A percentile compares a stretch with the other conserved stretches of the same genome.
phyloP scores from a whole-genome alignment of 2,888 invertebrate species.

The Euplagia quadripunctaria region DNA sequence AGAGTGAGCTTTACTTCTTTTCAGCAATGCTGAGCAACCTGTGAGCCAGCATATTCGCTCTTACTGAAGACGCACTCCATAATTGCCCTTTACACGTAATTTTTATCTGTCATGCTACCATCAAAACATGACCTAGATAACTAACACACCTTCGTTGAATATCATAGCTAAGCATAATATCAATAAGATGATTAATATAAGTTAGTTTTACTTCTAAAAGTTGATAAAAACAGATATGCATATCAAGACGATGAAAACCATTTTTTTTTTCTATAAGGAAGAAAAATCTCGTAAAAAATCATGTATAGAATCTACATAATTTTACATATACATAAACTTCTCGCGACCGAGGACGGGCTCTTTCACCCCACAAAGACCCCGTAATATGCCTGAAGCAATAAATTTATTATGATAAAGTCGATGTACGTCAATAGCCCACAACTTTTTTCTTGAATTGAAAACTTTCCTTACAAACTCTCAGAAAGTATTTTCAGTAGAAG shows the following conservation, averaged over 20 bases:
- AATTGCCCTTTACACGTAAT: background rate
- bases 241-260: background rate
- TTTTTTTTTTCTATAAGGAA: background rate
- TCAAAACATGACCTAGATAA: background rate
- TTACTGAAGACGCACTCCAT: too few species aligned
- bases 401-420: constrained; percentile 56
- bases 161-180: background rate
- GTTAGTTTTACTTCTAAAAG: background rate
- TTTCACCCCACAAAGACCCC: constrained; percentile 48
- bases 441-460: constrained; percentile 55
- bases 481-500: constrained; percentile 38
- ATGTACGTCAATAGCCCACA: constrained; percentile 52
- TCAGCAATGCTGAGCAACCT: background rate
- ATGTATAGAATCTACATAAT: constrained; percentile 42
- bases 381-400: constrained; percentile 53
- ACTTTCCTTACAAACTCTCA: constrained; percentile 50
- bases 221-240: background rate
- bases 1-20: background rate
- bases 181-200: background rate
- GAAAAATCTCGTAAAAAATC: constrained; percentile 44
- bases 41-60: too few species aligned
- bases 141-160: background rate
- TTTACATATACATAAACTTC: constrained; percentile 48
- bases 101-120: background rate
- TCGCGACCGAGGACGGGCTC: constrained; percentile 38